Evolutionary conservation across 1,140 invertebrate species (phyloP).

Genomic region (Drosophila sturtevanti): DNA sequence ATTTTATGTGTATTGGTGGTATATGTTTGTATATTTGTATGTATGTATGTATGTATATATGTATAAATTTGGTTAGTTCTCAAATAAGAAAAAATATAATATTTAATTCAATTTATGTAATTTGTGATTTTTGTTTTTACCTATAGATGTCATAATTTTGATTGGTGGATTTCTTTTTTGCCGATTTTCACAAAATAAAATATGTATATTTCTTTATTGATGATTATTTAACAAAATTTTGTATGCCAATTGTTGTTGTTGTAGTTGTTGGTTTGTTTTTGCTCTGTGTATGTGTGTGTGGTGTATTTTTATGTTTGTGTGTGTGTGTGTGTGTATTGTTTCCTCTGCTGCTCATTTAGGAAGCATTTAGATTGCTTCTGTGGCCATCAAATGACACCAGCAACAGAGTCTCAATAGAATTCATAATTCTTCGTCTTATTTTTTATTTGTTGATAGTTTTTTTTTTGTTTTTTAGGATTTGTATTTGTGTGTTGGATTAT

Average conservation of each 20-base stretch:
- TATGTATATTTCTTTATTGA: slow-evolving; percentile 18
- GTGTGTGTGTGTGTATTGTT: slow-evolving; percentile 25
- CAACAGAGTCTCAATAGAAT: slow-evolving; percentile 21
- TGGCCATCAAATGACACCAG: slow-evolving; percentile 18
- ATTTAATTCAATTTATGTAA: neutral
- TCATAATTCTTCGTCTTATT: slow-evolving; percentile 35
- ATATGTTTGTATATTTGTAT: neutral
- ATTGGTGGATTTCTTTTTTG: slow-evolving; percentile 49
- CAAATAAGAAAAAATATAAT: no score
- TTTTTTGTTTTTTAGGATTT: neutral
- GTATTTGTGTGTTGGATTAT: neutral
- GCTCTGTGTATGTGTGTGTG: slow-evolving; percentile 6
- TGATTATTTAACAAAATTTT: slow-evolving; percentile 49
- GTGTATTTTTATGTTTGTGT: slow-evolving; percentile 8
- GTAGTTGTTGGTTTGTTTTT: slow-evolving; percentile 18
- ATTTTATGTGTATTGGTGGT: neutral
- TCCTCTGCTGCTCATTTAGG: slow-evolving; percentile 35
- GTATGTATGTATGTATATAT: neutral
- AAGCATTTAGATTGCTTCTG: slow-evolving; percentile 45
- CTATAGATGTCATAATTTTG: slow-evolving; percentile 82
- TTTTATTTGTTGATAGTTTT: neutral
- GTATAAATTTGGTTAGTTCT: slow-evolving; percentile 1
- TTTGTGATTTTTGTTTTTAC: slow-evolving; percentile 58
- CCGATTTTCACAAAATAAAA: slow-evolving; percentile 39
- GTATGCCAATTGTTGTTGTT: slow-evolving; percentile 39